A percentile compares a stretch with the other conserved stretches of the same genome.
These are phyloP conservation scores for Agapostemon virescens DNA, from an alignment of 2,888 invertebrate species.

Conservation along the genomic window DNA sequence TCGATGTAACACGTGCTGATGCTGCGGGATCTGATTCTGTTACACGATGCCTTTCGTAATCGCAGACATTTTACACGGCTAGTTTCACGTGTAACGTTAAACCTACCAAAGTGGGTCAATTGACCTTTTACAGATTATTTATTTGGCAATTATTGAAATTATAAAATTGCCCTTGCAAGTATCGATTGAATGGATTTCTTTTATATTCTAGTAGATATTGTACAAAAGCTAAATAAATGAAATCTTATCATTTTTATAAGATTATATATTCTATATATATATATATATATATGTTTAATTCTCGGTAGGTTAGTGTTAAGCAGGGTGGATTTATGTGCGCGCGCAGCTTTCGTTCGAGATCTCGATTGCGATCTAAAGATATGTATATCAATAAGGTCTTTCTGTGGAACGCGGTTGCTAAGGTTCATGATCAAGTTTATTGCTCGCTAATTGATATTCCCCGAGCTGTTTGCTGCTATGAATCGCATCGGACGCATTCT, in stretches of 20 bases:
- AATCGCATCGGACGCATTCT: neutral
- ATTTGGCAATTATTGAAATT: too few species aligned
- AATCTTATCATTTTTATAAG: too few species aligned
- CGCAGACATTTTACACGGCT: neutral
- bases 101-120: too few species aligned
- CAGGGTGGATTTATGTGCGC: neutral
- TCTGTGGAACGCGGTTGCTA: neutral
- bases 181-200: too few species aligned
- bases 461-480: neutral
- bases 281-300: too few species aligned
- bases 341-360: neutral
- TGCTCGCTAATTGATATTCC: neutral
- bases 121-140: too few species aligned
- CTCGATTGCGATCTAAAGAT: conserved; percentile 29
- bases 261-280: too few species aligned
- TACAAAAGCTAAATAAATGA: too few species aligned
- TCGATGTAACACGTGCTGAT: neutral
- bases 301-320: too few species aligned
- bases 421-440: conserved; percentile 33
- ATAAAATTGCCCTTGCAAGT: too few species aligned
- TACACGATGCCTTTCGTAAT: conserved; percentile 3
- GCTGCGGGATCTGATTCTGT: neutral
- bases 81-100: too few species aligned
- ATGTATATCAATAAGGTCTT: conserved; percentile 11
- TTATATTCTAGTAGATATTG: too few species aligned